These are phyloP conservation scores for Lethenteron reissneri DNA, from an alignment of 2,113 vertebrate genomes.

Conservation along the genomic window DNA sequence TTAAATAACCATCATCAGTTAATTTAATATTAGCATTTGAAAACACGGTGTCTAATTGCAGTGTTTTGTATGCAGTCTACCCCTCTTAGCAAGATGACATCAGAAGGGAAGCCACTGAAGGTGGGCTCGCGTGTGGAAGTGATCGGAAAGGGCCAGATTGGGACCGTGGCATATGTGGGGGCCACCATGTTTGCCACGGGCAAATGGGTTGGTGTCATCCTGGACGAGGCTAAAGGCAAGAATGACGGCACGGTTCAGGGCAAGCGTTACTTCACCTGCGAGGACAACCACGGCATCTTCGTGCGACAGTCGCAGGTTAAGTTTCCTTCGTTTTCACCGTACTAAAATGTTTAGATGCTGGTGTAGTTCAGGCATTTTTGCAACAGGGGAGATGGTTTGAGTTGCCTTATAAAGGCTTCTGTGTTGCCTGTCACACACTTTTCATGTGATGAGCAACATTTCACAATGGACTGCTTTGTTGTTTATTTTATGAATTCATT, in stretches of 20 bases:
- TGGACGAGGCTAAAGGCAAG: conserved; percentile 84
- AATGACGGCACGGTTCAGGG: conserved; percentile 88
- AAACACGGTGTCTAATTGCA: no score
- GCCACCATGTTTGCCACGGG: conserved; percentile 78
- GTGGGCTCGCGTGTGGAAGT: conserved; percentile 82
- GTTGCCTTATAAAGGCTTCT: no score
- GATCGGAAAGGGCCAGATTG: conserved; percentile 76
- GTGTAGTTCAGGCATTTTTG: no score
- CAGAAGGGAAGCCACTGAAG: conserved; percentile 28
- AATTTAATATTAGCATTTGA: no score
- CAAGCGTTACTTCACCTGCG: conserved; percentile 72
- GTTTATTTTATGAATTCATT: no score
- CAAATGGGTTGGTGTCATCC: conserved; percentile 88
- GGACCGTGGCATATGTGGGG: conserved; percentile 75
- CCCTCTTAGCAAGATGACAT: conserved; percentile 39
- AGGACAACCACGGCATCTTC: conserved; percentile 78
- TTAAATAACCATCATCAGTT: no score
- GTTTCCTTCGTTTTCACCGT: no score
- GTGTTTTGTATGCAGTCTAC: conserved; percentile 29
- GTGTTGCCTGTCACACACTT: no score
- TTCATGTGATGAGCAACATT: no score
- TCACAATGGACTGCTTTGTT: no score
- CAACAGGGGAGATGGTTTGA: no score
- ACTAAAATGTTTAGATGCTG: no score
- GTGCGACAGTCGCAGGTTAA: conserved; percentile 80